These are phyloP conservation scores for Carettochelys insculpta DNA, from an alignment of 2,113 vertebrate genomes.

Conservation along the genomic window DNA sequence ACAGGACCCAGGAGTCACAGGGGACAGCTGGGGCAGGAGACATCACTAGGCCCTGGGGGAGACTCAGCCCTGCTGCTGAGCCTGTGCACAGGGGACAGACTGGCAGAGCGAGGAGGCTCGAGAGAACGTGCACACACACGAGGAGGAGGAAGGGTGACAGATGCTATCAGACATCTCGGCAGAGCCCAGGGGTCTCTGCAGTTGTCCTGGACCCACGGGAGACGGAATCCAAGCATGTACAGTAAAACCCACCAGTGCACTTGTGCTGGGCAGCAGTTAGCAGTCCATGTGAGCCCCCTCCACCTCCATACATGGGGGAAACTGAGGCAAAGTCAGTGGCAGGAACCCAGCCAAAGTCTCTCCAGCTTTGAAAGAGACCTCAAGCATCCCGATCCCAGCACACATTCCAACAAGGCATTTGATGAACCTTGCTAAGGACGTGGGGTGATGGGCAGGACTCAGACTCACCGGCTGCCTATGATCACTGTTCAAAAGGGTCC, in stretches of 20 bases:
- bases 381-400: too few species aligned
- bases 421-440: not conserved
- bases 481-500: slow-evolving; percentile 85
- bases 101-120: not conserved
- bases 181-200: not conserved
- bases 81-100: not conserved
- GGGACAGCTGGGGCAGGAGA: not conserved
- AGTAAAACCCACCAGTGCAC: too few species aligned
- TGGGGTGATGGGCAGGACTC: slow-evolving; percentile 49
- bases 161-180: not conserved
- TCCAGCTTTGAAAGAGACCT: too few species aligned
- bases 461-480: slow-evolving; percentile 81
- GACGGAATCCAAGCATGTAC: not conserved
- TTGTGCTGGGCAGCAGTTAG: not conserved
- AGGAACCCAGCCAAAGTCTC: not conserved
- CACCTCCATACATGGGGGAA: too few species aligned
- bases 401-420: too few species aligned
- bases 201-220: not conserved
- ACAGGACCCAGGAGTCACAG: not conserved
- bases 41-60: not conserved
- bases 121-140: not conserved
- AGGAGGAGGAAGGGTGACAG: not conserved
- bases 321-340: not conserved
- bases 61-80: too few species aligned
- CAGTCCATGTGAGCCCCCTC: not conserved